Evolutionary conservation across 2,888 invertebrate genomes (phyloP).

Genomic region (Pterostichus niger): DNA sequence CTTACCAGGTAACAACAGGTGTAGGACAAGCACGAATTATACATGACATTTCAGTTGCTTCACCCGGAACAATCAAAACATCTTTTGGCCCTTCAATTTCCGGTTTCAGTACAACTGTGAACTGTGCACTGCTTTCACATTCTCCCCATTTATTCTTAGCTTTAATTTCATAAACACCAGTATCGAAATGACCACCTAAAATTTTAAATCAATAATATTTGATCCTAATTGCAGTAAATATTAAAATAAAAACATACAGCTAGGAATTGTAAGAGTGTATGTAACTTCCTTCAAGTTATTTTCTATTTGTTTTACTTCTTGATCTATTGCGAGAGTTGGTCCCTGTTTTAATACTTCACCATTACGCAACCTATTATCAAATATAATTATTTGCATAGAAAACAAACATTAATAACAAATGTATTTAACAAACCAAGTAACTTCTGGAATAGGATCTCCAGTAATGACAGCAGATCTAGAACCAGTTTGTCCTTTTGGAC

Average conservation of each 20-base stretch:
- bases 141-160: slow-evolving; percentile 91
- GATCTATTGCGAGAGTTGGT: slow-evolving; percentile 80
- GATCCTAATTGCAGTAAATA: background rate
- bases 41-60: slow-evolving; percentile 88
- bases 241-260: slow-evolving; percentile 77
- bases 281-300: slow-evolving; percentile 90
- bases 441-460: slow-evolving; percentile 94
- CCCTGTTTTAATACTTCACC: slow-evolving; percentile 82
- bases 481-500: slow-evolving; percentile 84
- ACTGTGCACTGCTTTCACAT: slow-evolving; percentile 84
- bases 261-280: slow-evolving; percentile 87
- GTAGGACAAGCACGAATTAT: slow-evolving; percentile 93
- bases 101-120: slow-evolving; percentile 89
- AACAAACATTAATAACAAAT: slow-evolving; percentile 24
- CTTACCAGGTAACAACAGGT: slow-evolving; percentile 91
- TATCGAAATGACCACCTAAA: slow-evolving; percentile 87
- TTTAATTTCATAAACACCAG: slow-evolving; percentile 89
- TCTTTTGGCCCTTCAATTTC: slow-evolving; percentile 89
- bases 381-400: slow-evolving; percentile 71
- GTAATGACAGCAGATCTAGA: slow-evolving; percentile 87
- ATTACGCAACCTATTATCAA: slow-evolving; percentile 78
- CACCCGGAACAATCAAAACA: slow-evolving; percentile 86
- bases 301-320: slow-evolving; percentile 84
- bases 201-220: background rate
- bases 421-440: slow-evolving; percentile 83